phyloP scores from a whole-genome alignment of 2,888 invertebrate species.

The Dione vanillae region DNA sequence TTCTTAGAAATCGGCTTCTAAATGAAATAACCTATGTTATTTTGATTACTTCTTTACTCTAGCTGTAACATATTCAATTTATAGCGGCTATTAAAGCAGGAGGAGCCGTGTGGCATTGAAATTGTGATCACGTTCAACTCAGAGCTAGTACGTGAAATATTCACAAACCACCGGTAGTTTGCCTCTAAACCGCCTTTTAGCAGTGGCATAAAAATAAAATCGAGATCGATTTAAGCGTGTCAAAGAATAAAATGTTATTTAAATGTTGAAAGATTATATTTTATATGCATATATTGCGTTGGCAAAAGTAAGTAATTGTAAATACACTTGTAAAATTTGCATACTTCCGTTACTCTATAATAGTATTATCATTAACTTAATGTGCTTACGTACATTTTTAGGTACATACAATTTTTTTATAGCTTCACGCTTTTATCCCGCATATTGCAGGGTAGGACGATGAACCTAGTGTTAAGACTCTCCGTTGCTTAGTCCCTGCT shows the following conservation, averaged over 20 bases:
- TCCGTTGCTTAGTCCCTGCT: no score
- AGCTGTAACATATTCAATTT: slow-evolving; percentile 66
- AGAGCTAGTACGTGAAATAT: slow-evolving; percentile 62
- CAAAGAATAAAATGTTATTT: slow-evolving; percentile 53
- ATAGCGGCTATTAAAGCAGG: slow-evolving; percentile 73
- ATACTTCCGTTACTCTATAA: no score
- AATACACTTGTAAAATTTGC: no score
- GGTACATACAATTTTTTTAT: neutral
- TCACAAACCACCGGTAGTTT: slow-evolving; percentile 60
- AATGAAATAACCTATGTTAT: slow-evolving; percentile 2
- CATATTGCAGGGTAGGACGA: neutral
- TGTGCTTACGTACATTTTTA: no score
- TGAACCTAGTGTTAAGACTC: neutral
- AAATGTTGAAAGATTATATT: neutral
- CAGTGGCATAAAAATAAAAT: slow-evolving; percentile 66
- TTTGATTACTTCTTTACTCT: slow-evolving; percentile 26
- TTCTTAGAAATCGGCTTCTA: neutral
- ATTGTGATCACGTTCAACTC: slow-evolving; percentile 51
- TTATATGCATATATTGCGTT: neutral
- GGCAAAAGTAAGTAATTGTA: no score
- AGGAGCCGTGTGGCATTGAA: slow-evolving; percentile 51
- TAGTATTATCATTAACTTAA: no score
- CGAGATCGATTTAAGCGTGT: slow-evolving; percentile 50
- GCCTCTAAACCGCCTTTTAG: slow-evolving; percentile 65
- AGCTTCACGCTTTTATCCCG: neutral